Conservation (phyloP, 2,797 vertebrate species). For the Myotis pilosus region DNA sequence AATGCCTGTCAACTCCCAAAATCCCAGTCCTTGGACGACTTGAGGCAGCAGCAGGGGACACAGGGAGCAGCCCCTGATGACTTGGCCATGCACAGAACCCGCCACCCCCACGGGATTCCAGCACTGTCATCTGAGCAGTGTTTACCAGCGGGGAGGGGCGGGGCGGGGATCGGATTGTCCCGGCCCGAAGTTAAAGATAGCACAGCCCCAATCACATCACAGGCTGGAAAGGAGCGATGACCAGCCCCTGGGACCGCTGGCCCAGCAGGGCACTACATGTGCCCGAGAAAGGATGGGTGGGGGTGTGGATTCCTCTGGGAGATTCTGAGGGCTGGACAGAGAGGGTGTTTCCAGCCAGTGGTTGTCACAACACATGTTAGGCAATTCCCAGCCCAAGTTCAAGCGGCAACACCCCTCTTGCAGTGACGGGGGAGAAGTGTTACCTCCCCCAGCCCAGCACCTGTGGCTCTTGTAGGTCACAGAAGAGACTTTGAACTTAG, state of each 20-base stretch:
- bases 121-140: neutral
- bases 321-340: neutral
- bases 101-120: fast-evolving
- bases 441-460: neutral
- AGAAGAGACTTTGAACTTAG: neutral
- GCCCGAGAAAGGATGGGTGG: neutral
- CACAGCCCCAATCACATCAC: neutral
- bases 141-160: neutral
- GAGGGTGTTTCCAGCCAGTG: neutral
- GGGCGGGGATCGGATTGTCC: neutral
- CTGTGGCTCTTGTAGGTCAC: neutral
- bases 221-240: neutral
- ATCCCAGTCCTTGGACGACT: neutral
- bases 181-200: neutral
- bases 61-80: neutral
- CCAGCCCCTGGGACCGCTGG: neutral
- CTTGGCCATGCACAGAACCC: neutral
- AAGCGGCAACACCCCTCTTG: fast-evolving
- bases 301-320: neutral
- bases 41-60: neutral
- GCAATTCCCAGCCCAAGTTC: neutral
- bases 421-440: neutral
- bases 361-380: neutral
- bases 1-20: neutral
- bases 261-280: neutral